phyloP scores from a whole-genome alignment of 2,113 vertebrate genomes.

The Myxocyprinus asiaticus region DNA sequence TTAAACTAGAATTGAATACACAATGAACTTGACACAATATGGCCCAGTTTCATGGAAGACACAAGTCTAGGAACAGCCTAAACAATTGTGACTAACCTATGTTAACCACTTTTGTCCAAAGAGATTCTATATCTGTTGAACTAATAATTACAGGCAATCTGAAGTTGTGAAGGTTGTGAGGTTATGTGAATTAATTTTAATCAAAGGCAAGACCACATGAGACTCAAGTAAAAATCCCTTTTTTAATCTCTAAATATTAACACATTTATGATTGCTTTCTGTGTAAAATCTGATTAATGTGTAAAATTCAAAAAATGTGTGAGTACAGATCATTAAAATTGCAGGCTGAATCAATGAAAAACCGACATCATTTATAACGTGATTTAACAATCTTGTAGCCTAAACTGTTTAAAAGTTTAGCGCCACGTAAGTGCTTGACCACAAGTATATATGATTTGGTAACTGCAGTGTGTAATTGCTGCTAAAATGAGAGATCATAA shows the following conservation, averaged over 20 bases:
- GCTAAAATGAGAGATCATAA: background rate
- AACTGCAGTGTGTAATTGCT: too few relatives aligned
- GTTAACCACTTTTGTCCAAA: background rate
- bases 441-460: too few relatives aligned
- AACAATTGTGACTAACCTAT: background rate
- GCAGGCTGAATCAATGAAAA: background rate
- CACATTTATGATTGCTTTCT: slow-evolving; percentile 45
- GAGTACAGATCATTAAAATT: background rate
- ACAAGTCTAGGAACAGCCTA: background rate
- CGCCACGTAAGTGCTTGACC: too few relatives aligned
- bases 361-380: too few relatives aligned
- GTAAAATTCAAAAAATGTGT: slow-evolving; percentile 53
- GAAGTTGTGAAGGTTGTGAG: slow-evolving; percentile 6
- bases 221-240: background rate
- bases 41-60: background rate
- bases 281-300: slow-evolving; percentile 12
- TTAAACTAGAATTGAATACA: background rate
- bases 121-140: too few relatives aligned
- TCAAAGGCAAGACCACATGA: too few relatives aligned
- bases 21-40: background rate
- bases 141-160: background rate
- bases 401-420: background rate
- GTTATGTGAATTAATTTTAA: background rate
- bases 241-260: slow-evolving; percentile 12
- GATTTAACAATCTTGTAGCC: background rate